phyloP scores from a whole-genome alignment of 2,113 vertebrate genomes.

The Cebidichthys violaceus region DNA sequence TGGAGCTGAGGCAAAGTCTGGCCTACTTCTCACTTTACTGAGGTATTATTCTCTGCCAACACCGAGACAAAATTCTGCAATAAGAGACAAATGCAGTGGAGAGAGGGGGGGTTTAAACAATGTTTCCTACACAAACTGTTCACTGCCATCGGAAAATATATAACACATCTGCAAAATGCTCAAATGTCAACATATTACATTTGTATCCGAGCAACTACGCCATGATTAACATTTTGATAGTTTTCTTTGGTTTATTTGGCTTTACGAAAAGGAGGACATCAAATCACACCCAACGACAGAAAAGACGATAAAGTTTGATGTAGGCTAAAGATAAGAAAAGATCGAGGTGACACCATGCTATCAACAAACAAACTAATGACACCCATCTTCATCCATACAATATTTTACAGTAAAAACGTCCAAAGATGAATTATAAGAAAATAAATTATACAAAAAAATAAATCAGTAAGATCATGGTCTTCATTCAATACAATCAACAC shows the following conservation, averaged over 20 bases:
- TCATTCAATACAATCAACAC: background rate
- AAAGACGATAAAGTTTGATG: background rate
- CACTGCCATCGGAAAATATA: background rate
- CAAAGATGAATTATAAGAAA: background rate
- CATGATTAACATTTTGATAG: background rate
- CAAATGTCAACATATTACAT: background rate
- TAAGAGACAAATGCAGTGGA: background rate
- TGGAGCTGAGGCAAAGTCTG: constrained; percentile 60
- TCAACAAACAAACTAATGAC: background rate
- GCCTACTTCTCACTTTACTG: constrained; percentile 57
- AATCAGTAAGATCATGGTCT: background rate
- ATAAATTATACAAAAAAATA: background rate
- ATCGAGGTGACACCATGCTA: background rate
- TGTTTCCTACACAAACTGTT: background rate
- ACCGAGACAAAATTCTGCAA: constrained; percentile 21
- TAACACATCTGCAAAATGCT: background rate
- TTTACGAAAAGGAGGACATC: background rate
- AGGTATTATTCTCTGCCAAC: constrained; percentile 45
- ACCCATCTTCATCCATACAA: background rate
- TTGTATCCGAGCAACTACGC: background rate
- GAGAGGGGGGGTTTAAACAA: background rate
- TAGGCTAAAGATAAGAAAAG: background rate
- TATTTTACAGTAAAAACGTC: background rate
- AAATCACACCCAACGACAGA: constrained; percentile 1
- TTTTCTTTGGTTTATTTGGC: background rate